Evolutionary conservation across 2,888 invertebrate genomes (phyloP), one percentile per base, ranked within the genome.

Genomic region (Phengaris arion): DNA sequence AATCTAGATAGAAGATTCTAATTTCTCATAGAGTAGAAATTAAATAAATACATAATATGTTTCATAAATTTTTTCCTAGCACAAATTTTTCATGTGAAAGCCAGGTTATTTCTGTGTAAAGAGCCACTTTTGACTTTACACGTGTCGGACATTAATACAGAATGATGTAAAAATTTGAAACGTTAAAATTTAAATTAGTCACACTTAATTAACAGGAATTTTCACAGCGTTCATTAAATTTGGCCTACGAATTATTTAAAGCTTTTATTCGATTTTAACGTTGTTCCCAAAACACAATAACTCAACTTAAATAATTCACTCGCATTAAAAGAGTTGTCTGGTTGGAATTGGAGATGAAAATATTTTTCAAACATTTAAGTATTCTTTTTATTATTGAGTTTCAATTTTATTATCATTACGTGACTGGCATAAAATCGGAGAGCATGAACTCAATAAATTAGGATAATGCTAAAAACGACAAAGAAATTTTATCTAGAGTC

Each of bases 181-280:
- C 59, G 59, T 10, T 22, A 22, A 59, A 22, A 22, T 22, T 59
- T 59, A 52, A 52, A 59, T 59, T 22, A 59, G 9, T 59, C 22
- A 22, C 10, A 59, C 22, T 59, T 22, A 59, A 22, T 59, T 59
- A 59, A 15, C 52, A 52, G 52, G 52, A 52, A 2, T 52, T 52
- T 52, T 12, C 52, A 52, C 52, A 52, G 59, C 15, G 59, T 59
- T 59, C 8, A 59, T 59, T 59, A 59, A 59, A 59, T 59, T 59
- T 59, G 22, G 7, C 22, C 22, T 10, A 59, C 22, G 15, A 15
- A 59, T 22, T 22, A 22, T 22, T 35, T 35, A 35, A 9, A 59
- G 57, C 9, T 22, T 59, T 22, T 22, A 8, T 9, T 59, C 7
- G 15, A 59, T 59, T 22, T 59, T 22, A 59, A 59, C 59, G 22